Evolutionary conservation across 2,888 invertebrate genomes (phyloP).

Genomic region (Caenorhabditis virilis): DNA sequence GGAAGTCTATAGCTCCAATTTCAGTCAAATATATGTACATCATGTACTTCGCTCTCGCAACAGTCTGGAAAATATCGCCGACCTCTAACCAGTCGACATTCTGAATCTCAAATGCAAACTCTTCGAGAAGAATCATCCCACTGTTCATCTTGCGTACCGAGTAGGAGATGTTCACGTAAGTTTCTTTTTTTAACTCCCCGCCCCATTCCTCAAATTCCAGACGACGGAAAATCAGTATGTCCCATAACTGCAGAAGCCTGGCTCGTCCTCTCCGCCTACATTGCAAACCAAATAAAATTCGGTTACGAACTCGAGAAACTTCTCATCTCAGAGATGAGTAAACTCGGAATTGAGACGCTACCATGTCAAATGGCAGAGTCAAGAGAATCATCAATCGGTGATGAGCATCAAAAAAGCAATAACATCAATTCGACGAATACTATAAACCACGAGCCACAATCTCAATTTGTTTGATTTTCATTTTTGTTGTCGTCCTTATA

Average conservation of each 20-base stretch:
- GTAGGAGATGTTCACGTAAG: constrained; percentile 36
- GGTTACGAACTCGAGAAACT: constrained; percentile 50
- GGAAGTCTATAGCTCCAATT: no score
- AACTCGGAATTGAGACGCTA: constrained; percentile 47
- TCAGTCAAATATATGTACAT: constrained; percentile 31
- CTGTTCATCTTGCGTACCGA: constrained; percentile 28
- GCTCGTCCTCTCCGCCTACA: constrained; percentile 47
- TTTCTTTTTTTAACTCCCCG: no score
- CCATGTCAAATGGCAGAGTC: constrained; percentile 37
- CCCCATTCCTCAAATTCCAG: constrained; percentile 6
- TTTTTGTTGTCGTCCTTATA: no score
- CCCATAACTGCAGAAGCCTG: constrained; percentile 52
- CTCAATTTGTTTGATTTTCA: constrained; percentile 17
- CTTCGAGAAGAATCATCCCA: constrained; percentile 36
- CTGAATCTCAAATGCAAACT: constrained; percentile 36
- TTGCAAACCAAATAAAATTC: constrained; percentile 52
- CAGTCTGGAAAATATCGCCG: constrained; percentile 15
- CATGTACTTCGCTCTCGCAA: constrained; percentile 29
- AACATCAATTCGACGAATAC: no score
- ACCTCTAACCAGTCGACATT: constrained; percentile 25
- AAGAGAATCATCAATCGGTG: constrained; percentile 11
- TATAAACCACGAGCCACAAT: no score
- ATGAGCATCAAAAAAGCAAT: not conserved
- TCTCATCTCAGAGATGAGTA: constrained; percentile 44
- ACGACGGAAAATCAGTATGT: constrained; percentile 38